Percentiles rank a stretch among this genome's conserved stretches.
Conservation (phyloP, 2,888 invertebrate species). For the Zelleria hepariella region DNA sequence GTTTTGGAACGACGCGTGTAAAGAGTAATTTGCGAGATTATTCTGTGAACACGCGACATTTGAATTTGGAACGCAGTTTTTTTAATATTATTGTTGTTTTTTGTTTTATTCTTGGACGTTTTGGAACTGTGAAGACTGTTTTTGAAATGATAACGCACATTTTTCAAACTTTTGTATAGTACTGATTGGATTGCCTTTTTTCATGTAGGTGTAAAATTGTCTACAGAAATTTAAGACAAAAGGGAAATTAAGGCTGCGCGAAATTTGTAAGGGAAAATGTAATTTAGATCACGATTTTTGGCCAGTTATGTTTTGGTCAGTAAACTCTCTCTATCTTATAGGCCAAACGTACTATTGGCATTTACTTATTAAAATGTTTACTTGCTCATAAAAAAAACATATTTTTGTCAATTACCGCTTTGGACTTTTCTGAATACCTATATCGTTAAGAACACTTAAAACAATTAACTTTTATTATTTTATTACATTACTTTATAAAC, state of each 20-base stretch:
- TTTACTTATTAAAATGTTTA: neutral
- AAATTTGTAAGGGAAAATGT: neutral
- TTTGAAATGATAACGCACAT: neutral
- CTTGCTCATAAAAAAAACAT: neutral
- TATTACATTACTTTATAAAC: too few species aligned
- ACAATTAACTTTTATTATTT: too few species aligned
- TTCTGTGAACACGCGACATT: conserved; percentile 28
- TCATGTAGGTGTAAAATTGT: neutral
- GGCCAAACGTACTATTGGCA: neutral
- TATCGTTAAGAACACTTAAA: neutral
- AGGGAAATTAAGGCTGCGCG: neutral
- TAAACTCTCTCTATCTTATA: neutral
- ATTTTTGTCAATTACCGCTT: neutral
- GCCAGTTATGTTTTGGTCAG: conserved; percentile 1
- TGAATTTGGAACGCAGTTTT: neutral
- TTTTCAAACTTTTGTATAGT: neutral
- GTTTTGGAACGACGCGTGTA: conserved; percentile 22
- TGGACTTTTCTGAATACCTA: neutral
- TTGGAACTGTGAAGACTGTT: neutral
- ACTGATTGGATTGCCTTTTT: neutral
- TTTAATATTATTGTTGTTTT: neutral
- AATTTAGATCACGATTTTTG: neutral
- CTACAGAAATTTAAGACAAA: neutral
- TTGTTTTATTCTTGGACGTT: neutral
- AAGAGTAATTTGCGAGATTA: conserved; percentile 33